A percentile compares a stretch with the other conserved stretches of the same genome.
Evolutionary conservation across 2,888 invertebrate species (phyloP).

Genomic region (Pegoplata infirma): DNA sequence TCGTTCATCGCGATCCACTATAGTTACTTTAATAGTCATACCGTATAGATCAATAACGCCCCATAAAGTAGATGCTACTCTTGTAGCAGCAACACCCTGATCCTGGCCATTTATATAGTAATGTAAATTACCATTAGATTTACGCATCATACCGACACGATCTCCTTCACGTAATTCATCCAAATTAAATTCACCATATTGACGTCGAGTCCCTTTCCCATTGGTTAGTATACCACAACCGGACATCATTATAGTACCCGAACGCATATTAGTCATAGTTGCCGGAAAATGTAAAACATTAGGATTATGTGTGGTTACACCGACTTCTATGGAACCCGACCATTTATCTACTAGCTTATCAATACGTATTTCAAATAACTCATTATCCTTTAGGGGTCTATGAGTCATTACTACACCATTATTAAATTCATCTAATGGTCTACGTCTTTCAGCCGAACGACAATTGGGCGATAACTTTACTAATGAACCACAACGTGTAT

Average conservation of each 20-base stretch:
- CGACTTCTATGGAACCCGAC: slow-evolving; percentile 87
- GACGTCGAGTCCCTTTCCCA: slow-evolving; percentile 94
- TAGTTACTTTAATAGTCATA: slow-evolving; percentile 94
- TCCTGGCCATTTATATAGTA: slow-evolving; percentile 96
- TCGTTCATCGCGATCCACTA: slow-evolving; percentile 89
- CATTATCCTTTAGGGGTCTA: slow-evolving; percentile 90
- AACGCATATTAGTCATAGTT: slow-evolving; percentile 98
- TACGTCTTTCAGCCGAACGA: slow-evolving; percentile 90
- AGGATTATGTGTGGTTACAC: slow-evolving; percentile 96
- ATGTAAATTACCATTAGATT: slow-evolving; percentile 90
- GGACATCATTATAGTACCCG: slow-evolving; percentile 96
- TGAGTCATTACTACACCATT: slow-evolving; percentile 98
- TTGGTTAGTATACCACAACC: slow-evolving; percentile 97
- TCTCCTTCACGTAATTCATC: slow-evolving; percentile 94
- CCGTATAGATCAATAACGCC: slow-evolving; percentile 97
- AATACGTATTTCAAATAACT: slow-evolving; percentile 96
- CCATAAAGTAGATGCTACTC: slow-evolving; percentile 90
- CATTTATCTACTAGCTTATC: slow-evolving; percentile 96
- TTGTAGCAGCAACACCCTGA: slow-evolving; percentile 93
- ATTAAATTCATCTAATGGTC: slow-evolving; percentile 95
- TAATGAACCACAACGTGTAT: slow-evolving; percentile 91
- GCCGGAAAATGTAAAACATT: slow-evolving; percentile 93
- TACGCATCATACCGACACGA: slow-evolving; percentile 93
- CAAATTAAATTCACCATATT: slow-evolving; percentile 95
- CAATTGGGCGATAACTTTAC: slow-evolving; percentile 91